Conservation (phyloP, 2,113 vertebrate species). For the Mola mola region DNA sequence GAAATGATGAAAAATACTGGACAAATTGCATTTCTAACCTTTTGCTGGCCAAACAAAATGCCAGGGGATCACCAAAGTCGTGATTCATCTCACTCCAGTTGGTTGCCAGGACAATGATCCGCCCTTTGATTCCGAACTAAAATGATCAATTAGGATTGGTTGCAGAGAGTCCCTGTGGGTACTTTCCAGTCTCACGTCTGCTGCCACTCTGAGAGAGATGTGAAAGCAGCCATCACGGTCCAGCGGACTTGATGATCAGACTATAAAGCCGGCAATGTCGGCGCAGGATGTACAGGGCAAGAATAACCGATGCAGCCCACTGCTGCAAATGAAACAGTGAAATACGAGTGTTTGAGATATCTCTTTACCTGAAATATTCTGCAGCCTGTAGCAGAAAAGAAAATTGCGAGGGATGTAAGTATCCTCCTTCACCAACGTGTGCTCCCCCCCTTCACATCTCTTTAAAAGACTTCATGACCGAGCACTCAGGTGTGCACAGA, state of each 20-base stretch:
- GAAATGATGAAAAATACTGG: too few relatives aligned
- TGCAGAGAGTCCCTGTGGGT: constrained; percentile 1
- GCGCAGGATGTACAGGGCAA: too few relatives aligned
- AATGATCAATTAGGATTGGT: background rate
- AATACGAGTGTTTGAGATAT: too few relatives aligned
- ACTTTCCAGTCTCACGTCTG: too few relatives aligned
- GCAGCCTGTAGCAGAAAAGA: background rate
- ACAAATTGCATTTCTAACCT: too few relatives aligned
- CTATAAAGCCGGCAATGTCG: background rate
- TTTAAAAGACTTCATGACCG: too few relatives aligned
- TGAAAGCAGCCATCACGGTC: constrained; percentile 18
- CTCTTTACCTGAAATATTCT: background rate
- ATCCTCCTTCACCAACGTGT: background rate
- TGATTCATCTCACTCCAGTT: too few relatives aligned
- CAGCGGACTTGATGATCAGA: constrained; percentile 38
- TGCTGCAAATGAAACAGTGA: too few relatives aligned
- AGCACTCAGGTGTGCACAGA: constrained; percentile 28
- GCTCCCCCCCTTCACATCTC: constrained; percentile 7
- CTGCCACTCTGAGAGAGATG: background rate
- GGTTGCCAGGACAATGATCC: background rate
- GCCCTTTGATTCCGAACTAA: background rate
- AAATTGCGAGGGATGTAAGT: background rate
- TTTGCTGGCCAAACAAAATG: background rate
- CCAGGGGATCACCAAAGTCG: background rate
- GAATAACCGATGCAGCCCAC: too few relatives aligned